Conservation (phyloP, 2,113 vertebrate species). For the Grammomys surdaster region DNA sequence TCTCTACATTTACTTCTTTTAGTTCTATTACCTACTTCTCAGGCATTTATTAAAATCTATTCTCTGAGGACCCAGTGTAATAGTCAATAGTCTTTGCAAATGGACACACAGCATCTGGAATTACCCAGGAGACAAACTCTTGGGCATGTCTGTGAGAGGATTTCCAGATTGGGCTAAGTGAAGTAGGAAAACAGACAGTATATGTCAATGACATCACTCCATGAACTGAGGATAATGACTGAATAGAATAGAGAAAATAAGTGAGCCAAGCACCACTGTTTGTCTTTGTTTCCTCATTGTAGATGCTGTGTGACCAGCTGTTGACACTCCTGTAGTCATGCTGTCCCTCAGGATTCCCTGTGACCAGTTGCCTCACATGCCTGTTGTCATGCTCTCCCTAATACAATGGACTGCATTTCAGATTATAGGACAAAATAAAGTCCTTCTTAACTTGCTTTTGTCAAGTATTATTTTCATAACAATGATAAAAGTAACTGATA, state of each 20-base stretch:
- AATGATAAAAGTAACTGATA: neutral
- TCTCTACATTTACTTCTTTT: neutral
- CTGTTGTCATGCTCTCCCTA: neutral
- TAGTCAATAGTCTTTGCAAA: neutral
- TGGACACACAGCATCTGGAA: neutral
- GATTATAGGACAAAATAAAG: neutral
- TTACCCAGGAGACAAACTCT: neutral
- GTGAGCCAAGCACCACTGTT: fast-evolving
- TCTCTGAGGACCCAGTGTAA: neutral
- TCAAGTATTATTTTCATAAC: neutral
- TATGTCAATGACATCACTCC: neutral
- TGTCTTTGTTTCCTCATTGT: too few relatives aligned
- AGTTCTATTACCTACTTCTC: neutral
- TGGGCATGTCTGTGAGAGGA: neutral
- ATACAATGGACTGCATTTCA: neutral
- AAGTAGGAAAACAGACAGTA: too few relatives aligned
- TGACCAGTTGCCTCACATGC: fast-evolving
- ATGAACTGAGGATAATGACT: neutral
- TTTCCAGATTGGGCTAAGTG: neutral
- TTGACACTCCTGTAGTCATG: fast-evolving
- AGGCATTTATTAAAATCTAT: neutral
- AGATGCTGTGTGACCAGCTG: neutral
- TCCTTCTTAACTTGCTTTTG: too few relatives aligned
- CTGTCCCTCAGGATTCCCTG: neutral
- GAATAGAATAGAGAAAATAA: neutral